Evolutionary conservation across 2,888 invertebrate genomes (phyloP), one percentile per base, ranked within the genome.

Genomic region (Allolobophora icterica): DNA sequence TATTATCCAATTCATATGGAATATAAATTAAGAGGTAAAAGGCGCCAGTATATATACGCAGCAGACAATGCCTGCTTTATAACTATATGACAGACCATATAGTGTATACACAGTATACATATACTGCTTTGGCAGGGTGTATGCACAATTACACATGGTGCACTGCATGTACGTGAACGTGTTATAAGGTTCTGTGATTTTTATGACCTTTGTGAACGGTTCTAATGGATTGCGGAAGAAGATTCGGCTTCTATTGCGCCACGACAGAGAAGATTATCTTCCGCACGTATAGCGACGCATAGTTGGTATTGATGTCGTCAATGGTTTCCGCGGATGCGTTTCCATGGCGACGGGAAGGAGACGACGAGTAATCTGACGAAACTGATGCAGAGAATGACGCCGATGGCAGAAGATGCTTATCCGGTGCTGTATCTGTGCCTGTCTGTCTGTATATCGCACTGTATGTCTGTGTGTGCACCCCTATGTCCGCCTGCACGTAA

Each of bases 181-280:
- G 8, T 0, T 71, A n/a, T 71, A n/a, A 30, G 71, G n/a, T 71
- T n/a, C 30, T n/a, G n/a, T n/a, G 71, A 71, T 52, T 71, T 71
- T 71, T 71, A 71, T n/a, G 71, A n/a, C 71, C 30, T n/a, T 71
- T 71, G 71, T 17, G 71, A 71, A 71, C 17, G 30, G 71, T 71
- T 71, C 71, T 71, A 71, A 71, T 71, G 71, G 71, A 71, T 71
- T 71, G n/a, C 71, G 71, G 71, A 71, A 71, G 71, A n/a, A 71
- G 71, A n/a, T n/a, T 71, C 71, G 71, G 71, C 71, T 71, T 71
- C 71, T n/a, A 71, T n/a, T 71, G 71, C 71, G 30, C 71, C 71
- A 71, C 71, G 71, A 71, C 11, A n/a, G 1, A n/a, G 71, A 30
- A 8, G 30, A 71, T 71, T n/a, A n/a, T 71, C n/a, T 71, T 71